These are phyloP conservation scores for Drepanosiphum platanoidis DNA, from an alignment of 2,888 invertebrate species.

Conservation along the genomic window DNA sequence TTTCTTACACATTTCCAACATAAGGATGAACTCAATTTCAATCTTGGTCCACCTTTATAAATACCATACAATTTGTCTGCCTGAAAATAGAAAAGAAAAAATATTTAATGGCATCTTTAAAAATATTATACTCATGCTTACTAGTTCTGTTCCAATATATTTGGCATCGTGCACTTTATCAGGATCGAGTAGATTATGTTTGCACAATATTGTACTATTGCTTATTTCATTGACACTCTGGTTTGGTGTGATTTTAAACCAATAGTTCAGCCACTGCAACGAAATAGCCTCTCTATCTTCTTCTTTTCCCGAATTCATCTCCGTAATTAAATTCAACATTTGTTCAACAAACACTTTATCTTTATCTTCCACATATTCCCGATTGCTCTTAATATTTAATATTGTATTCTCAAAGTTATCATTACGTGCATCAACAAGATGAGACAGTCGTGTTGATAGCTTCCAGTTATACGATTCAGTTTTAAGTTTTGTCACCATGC, in stretches of 20 bases:
- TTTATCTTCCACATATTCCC: slow-evolving; percentile 53
- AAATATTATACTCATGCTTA: slow-evolving; percentile 64
- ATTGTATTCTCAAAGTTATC: slow-evolving; percentile 51
- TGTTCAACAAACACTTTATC: slow-evolving; percentile 55
- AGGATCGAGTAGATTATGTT: slow-evolving; percentile 69
- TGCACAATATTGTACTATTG: slow-evolving; percentile 68
- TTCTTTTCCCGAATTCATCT: slow-evolving; percentile 62
- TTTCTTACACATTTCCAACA: slow-evolving; percentile 69
- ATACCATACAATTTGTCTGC: slow-evolving; percentile 69
- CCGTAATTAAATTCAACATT: slow-evolving; percentile 51
- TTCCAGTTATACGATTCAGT: slow-evolving; percentile 44
- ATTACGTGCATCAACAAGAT: slow-evolving; percentile 61
- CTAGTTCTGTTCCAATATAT: slow-evolving; percentile 67
- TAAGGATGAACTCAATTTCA: slow-evolving; percentile 67
- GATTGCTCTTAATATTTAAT: slow-evolving; percentile 49
- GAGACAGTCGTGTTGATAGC: slow-evolving; percentile 63
- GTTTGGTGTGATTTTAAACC: slow-evolving; percentile 67
- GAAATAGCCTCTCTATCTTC: slow-evolving; percentile 69
- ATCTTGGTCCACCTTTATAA: slow-evolving; percentile 69
- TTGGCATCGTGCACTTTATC: slow-evolving; percentile 68
- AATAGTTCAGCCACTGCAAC: slow-evolving; percentile 70
- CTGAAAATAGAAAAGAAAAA: slow-evolving; percentile 64
- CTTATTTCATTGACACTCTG: slow-evolving; percentile 68
- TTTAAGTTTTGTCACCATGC: slow-evolving; percentile 47
- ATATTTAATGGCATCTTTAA: slow-evolving; percentile 27